Evolutionary conservation across 2,888 invertebrate species (phyloP).

Genomic region (Drosophila paranaensis): DNA sequence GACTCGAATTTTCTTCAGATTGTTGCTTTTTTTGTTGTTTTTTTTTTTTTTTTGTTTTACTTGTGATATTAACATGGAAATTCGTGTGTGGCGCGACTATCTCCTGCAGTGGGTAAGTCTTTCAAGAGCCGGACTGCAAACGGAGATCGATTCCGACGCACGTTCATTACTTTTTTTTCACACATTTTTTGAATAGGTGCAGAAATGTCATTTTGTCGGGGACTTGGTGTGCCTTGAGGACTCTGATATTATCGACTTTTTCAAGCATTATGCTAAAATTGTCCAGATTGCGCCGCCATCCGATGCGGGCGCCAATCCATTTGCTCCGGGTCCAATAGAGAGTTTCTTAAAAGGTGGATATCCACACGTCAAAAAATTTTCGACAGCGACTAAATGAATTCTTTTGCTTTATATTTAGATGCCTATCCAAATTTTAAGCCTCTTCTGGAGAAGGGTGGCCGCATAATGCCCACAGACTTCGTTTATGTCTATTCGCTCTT

Average conservation of each 20-base stretch:
- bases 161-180: background rate
- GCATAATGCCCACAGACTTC: slow-evolving; percentile 74
- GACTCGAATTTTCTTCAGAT: background rate
- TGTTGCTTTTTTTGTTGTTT: background rate
- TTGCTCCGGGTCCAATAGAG: slow-evolving; percentile 22
- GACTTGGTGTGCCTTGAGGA: slow-evolving; percentile 75
- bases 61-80: slow-evolving; percentile 54
- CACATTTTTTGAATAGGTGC: slow-evolving; percentile 54
- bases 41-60: background rate
- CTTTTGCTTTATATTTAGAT: slow-evolving; percentile 50
- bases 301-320: background rate
- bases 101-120: slow-evolving; percentile 77
- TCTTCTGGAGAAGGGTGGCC: slow-evolving; percentile 66
- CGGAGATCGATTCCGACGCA: background rate
- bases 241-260: slow-evolving; percentile 81
- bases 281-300: too few species aligned
- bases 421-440: slow-evolving; percentile 78
- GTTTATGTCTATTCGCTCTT: slow-evolving; percentile 82
- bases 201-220: slow-evolving; percentile 72
- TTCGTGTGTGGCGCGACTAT: slow-evolving; percentile 62
- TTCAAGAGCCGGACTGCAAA: background rate
- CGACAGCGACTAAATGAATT: background rate
- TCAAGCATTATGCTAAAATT: slow-evolving; percentile 43
- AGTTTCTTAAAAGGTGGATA: slow-evolving; percentile 75
- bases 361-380: background rate